Conservation (phyloP, 2,113 vertebrate species). For the Mastomys coucha region DNA sequence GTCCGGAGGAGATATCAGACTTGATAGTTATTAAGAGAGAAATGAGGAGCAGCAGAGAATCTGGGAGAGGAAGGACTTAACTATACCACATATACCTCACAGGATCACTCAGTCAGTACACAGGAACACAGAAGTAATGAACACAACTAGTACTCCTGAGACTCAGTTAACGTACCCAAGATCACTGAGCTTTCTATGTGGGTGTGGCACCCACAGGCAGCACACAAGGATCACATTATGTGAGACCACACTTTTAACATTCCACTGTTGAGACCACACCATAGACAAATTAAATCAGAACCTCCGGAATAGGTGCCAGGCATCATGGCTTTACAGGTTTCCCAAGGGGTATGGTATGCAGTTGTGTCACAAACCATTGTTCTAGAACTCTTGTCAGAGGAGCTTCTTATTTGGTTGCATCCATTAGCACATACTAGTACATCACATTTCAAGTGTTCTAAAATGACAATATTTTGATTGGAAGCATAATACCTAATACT, state of each 20-base stretch:
- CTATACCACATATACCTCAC: not conserved
- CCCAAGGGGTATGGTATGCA: not conserved
- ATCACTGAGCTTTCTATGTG: not conserved
- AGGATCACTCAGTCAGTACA: not conserved
- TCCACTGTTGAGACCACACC: not conserved
- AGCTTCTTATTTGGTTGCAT: not conserved
- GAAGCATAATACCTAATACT: no score
- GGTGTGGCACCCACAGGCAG: not conserved
- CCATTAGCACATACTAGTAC: no score
- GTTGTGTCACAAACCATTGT: not conserved
- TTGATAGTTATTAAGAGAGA: not conserved
- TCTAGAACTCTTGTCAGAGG: not conserved
- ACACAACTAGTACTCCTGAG: not conserved
- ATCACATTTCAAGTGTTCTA: not conserved
- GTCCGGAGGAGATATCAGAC: not conserved
- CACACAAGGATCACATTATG: accelerated
- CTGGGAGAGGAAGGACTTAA: not conserved
- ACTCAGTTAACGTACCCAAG: not conserved
- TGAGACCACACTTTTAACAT: not conserved
- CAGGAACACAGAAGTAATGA: not conserved
- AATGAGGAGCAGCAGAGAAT: not conserved
- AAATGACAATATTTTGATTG: no score
- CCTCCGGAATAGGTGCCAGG: not conserved
- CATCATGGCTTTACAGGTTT: not conserved
- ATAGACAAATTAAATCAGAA: not conserved